Base-by-base conservation (phyloP, 64 coral and sea anemone genomes). In the Montipora capricornis region DNA sequence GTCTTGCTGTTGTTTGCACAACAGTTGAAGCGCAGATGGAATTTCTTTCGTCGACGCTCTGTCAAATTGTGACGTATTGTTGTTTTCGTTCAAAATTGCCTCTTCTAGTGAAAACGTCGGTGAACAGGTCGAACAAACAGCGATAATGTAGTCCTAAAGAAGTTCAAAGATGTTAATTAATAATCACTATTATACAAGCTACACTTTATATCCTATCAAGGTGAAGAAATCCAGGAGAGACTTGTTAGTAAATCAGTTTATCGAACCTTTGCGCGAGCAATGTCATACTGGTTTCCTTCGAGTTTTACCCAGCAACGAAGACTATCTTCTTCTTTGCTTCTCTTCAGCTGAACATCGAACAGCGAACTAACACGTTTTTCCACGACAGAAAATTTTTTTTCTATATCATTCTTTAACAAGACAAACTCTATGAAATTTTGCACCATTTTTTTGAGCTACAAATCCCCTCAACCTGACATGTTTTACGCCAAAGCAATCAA, bases 71-170 rank as follows among this genome's bases (percentile, higher is more conserved):
- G 60, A 67, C 45, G 82, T 71, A 73, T 71, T 71, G 66, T 86
- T 86, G 47, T 86, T 86, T 69, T 86, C 82, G 62, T 86, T 84
- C 14, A 61, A 84, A 84, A 84, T 59, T 47, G 81, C 81, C 60
- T 84, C 64, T n/a, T 73, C 64, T 17, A 51, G 17, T 19, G 62
- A 49, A 20, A 86, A 26, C 15, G 81, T 16, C 66, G 62, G 6
- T 51, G 82, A 50, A 24, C 82, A 50, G 6, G 62, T 3, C 12
- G 82, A 71, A 73, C 82, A 86, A 44, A 86, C 64, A 15, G 6
- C 82, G 67, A 86, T 71, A 5, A 86, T 71, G 17, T 86, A 86
- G 15, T 86, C 82, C 82, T 86, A 44, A 49, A 86, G 71, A n/a
- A 71, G 37, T 14, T 64, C 2, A 15, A 84, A 68, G 12, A 47